Evolutionary conservation across 1,140 invertebrate species (phyloP), one percentile per base, ranked within the genome.

Genomic region (Nixonia krombeini): DNA sequence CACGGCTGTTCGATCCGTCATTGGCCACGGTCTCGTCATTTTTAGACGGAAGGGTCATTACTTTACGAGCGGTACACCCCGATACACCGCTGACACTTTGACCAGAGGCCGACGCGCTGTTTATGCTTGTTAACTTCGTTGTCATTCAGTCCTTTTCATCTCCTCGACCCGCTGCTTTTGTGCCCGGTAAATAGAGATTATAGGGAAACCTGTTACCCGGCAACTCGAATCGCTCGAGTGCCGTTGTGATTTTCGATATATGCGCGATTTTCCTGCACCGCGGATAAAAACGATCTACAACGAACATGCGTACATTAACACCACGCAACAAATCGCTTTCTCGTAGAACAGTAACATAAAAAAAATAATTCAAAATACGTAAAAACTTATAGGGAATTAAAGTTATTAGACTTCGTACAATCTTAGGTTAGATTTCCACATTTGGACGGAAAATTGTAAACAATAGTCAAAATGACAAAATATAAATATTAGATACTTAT

Each of bases 1-100:
- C 57, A 65, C 61, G 62, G 55, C 41, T 70, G 66, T 56, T 49
- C 50, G 62, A 50, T 26, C 45, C 21, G 38, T 45, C 47, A 61
- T 52, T 56, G 41, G 46, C 45, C 21, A 50, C 50, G 31, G 47
- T 37, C 35, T 38, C 6, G 31, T 12, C 5, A 25, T 31, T 50
- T 37, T 17, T 50, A 6, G 6, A 15, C 12, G 2, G 9, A 38
- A 10, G 42, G 42, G 38, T 63, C 57, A 66, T 71, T 53, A 57
- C 44, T 65, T 57, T 57, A 62, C 56, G 57, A 62, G 52, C 28
- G 44, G 3, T 17, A 18, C 9, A n/a, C 41, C 25, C 41, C 16
- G 10, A 23, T 23, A 28, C 9, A 49, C 6, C 23, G 28, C 35
- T 26, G 12, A 4, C 13, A 38, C 21, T 21, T 51, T 23, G 16